Evolutionary conservation across 2,113 vertebrate species (phyloP).

Genomic region (Chloroceryle aenea): DNA sequence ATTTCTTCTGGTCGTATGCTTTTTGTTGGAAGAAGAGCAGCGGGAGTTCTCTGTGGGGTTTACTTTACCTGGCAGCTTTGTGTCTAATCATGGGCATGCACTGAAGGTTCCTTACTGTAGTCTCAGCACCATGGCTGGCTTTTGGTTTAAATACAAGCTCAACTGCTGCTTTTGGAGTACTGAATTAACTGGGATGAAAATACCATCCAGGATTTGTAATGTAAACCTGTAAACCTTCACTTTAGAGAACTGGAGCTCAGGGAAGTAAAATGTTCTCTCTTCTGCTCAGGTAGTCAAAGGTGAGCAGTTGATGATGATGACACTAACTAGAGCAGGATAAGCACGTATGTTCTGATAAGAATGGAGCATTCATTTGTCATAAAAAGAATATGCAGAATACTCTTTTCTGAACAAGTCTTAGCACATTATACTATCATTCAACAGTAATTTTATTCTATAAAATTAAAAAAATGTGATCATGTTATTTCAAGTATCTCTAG

Average conservation of each 20-base stretch:
- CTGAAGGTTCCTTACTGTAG: background rate
- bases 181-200: conserved; percentile 74
- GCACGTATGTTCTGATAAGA: background rate
- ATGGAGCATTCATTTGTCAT: background rate
- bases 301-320: background rate
- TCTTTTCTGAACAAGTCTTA: background rate
- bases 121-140: background rate
- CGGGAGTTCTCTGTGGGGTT: background rate
- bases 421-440: background rate
- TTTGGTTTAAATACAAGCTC: conserved; percentile 3
- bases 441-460: background rate
- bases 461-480: background rate
- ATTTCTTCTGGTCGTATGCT: background rate
- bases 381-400: background rate
- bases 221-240: background rate
- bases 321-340: background rate
- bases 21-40: background rate
- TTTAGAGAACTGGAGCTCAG: background rate
- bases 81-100: background rate
- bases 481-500: background rate
- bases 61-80: background rate
- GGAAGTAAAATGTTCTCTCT: background rate
- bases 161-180: background rate
- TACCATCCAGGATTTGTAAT: background rate
- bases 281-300: background rate